phyloP scores from a whole-genome alignment of 2,888 invertebrate species.

The Stenodera caucasica region DNA sequence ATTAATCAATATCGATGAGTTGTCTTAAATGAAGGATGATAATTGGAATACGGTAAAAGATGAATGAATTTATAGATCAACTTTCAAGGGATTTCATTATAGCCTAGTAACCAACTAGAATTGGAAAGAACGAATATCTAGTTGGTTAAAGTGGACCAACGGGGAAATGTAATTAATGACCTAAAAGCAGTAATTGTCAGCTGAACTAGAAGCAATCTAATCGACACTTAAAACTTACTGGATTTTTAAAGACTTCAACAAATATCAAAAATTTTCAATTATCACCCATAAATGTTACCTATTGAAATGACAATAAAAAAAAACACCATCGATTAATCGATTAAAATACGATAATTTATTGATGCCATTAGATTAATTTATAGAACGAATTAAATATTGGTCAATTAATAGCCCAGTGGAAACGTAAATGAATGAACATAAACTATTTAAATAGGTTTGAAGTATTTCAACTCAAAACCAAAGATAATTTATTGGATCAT shows the following conservation, averaged over 20 bases:
- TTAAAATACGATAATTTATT: neutral
- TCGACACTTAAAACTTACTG: constrained; percentile 36
- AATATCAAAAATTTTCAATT: neutral
- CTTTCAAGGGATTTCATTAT: constrained; percentile 25
- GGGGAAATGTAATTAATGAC: constrained; percentile 39
- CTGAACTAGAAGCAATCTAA: constrained; percentile 40
- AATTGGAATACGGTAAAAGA: constrained; percentile 23
- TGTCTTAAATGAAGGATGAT: neutral
- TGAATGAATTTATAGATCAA: constrained; percentile 32
- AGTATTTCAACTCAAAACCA: constrained; percentile 8
- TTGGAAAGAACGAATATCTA: constrained; percentile 26
- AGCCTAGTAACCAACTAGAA: neutral
- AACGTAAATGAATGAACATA: constrained; percentile 18
- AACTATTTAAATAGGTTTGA: constrained; percentile 18
- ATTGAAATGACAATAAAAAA: neutral
- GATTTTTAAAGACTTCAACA: constrained; percentile 29
- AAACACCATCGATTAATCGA: neutral
- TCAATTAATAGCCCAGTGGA: constrained; percentile 13
- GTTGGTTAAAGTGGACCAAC: constrained; percentile 34
- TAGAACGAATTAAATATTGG: constrained; percentile 10
- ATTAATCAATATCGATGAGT: too few relatives aligned
- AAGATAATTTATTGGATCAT: neutral
- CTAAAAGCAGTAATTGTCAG: constrained; percentile 39
- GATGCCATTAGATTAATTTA: constrained; percentile 19
- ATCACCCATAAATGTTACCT: neutral